Base-by-base conservation (phyloP, 2,113 vertebrate species). In the Tonatia bakeri region DNA sequence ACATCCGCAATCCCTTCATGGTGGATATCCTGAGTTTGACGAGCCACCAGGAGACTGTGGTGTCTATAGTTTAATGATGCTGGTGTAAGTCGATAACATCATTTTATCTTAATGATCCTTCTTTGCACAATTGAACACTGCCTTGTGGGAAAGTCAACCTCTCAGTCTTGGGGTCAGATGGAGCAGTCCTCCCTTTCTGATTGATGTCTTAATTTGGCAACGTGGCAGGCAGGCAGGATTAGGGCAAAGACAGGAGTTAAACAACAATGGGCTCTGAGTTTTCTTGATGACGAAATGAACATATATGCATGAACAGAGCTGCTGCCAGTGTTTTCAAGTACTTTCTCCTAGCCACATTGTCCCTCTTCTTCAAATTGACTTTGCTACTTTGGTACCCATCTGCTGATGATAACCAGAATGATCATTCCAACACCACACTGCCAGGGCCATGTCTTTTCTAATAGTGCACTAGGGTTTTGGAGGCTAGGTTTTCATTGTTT, bases 331-430 rank as follows among this genome's bases (percentile, higher is more conserved):
- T 95, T 97, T 98, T 94, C 96, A 97, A 87, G 96, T 96, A 90
- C 91, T 90, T 90, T 75, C 94, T 95, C 96, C 92, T 64, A 85
- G 97, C 95, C 94, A 97, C 92, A 96, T 89, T 81, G 92, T 97
- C 97, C 90, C 24, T 90, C 97, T 98, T 97, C 97, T 98, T 98
- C 96, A 97, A 95, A 93, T 98, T 98, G 98, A 97, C 97, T 98
- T 97, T 94, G 97, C 73, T 97, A 52, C 91, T 15, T 90, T 4
- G 13, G 70, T 97, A 89, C 97, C 97, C 98, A 98, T 98, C 98
- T 98, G 98, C 94, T 97, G 90, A 87, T 97, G 97, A 97, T 97
- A 98, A 98, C 97, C 7, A 94, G 97, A 94, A 97, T 97, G 98
- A 96, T 98, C 97, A 98, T 61, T 98, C 97, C 97, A 98, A 11